Base-by-base conservation (phyloP, 1,140 invertebrate species). In the Drosophila eugracilis region DNA sequence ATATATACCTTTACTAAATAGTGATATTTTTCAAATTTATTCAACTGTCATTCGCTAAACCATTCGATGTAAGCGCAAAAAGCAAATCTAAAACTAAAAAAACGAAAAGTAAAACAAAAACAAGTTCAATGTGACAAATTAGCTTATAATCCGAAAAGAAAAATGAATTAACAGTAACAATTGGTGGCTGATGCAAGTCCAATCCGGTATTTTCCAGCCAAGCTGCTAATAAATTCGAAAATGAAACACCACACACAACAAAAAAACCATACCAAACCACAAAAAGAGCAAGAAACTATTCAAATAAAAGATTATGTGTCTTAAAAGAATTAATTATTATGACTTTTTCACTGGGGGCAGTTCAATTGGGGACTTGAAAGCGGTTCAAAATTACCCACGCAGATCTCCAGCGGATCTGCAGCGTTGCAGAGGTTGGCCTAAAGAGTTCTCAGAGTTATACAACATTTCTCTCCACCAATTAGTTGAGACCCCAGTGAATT, bases 301-400 rank as follows among this genome's bases (percentile, higher is more conserved):
- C 50, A 88, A 88, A 88, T 88, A 89, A 88, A 88, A 78, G 83
- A 88, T 88, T 88, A 88, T 88, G 83, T 88, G 83, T 88, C 78
- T 88, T 88, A 78, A 88, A 81, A 88, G 37, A 70, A 88, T 78
- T 75, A 78, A 78, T 71, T 74, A 66, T 63, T 36, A 24, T 63
- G 83, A 67, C 50, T 81, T 86, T 81, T 88, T 75, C 66, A 62
- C 69, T 47, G 69, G 41, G 53, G 66, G 52, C 48, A 48, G 22
- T 36, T 52, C 24, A 59, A 73, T 47, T 73, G 67, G 52, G 44
- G 19, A 53, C 41, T 49, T 62, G 42, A 62, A 55, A 70, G 74
- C 59, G 21, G n/a, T 26, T 54, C 53, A 30, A 75, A 58, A 47
- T 58, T 30, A 42, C 79, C 75, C 65, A 85, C 80, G 48, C 79